Percentiles rank a stretch among this genome's conserved stretches.
These are phyloP conservation scores for Pseudotriccus pelzelni DNA, from an alignment of 2,797 vertebrate genomes.

Conservation along the genomic window DNA sequence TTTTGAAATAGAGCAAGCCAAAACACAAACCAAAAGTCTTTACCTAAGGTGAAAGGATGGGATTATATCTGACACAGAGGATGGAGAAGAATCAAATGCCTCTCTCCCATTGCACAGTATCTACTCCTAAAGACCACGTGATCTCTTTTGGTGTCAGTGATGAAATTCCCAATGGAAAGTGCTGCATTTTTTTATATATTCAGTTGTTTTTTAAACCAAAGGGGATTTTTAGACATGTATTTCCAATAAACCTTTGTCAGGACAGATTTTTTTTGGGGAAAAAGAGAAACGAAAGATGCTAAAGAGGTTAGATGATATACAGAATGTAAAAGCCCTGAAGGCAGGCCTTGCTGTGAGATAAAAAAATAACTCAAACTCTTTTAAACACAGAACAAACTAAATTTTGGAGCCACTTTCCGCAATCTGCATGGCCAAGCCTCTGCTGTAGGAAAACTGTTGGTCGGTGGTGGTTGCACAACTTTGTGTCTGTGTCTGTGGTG, in stretches of 20 bases:
- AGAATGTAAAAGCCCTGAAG: neutral
- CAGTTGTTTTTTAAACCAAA: neutral
- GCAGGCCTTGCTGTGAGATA: neutral
- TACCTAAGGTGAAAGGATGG: neutral
- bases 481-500: neutral
- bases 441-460: neutral
- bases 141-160: neutral
- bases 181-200: neutral
- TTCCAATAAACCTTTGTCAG: neutral
- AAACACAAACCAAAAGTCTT: neutral
- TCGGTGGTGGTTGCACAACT: neutral
- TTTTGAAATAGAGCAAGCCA: neutral
- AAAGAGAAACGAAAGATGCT: neutral
- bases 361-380: neutral
- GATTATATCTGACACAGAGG: neutral
- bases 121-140: neutral
- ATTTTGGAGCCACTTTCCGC: neutral
- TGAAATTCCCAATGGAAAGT: neutral
- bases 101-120: neutral
- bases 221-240: neutral
- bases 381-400: neutral
- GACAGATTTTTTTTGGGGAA: neutral
- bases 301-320: neutral
- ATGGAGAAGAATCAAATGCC: neutral
- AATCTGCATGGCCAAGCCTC: rapidly evolving